Percentiles rank a stretch among this genome's conserved stretches.
Evolutionary conservation across 2,888 invertebrate genomes (phyloP).

Genomic region (Sarcophaga rosellei): DNA sequence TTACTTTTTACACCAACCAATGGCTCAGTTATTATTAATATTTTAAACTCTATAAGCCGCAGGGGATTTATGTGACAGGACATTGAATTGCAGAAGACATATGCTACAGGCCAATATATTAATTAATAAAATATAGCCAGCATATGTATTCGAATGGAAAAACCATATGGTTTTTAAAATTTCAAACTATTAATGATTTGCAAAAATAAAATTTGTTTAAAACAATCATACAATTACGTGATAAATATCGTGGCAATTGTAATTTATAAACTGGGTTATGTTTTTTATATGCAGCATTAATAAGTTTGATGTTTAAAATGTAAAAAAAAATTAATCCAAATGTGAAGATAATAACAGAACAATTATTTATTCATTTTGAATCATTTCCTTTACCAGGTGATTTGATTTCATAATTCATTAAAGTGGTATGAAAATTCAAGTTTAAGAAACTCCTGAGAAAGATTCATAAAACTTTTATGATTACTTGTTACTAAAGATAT

Average conservation of each 20-base stretch:
- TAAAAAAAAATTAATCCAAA: neutral
- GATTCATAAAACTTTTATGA: too few relatives aligned
- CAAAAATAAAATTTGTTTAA: neutral
- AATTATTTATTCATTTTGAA: too few relatives aligned
- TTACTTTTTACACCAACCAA: neutral
- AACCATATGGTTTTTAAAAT: too few relatives aligned
- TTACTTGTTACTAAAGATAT: too few relatives aligned
- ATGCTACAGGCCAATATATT: slow-evolving; percentile 10
- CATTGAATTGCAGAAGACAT: slow-evolving; percentile 42
- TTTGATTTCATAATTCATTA: too few relatives aligned
- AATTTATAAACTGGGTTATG: neutral
- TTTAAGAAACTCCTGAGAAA: too few relatives aligned
- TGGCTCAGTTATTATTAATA: neutral
- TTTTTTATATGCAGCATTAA: neutral
- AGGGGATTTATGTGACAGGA: neutral
- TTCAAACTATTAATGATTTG: too few relatives aligned
- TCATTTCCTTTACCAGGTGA: too few relatives aligned
- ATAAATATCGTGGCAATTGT: neutral
- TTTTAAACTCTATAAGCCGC: neutral
- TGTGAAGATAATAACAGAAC: neutral
- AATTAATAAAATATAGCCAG: slow-evolving; percentile 4
- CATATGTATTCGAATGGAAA: neutral
- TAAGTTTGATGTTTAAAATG: too few relatives aligned
- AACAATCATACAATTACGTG: neutral
- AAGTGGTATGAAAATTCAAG: too few relatives aligned